phyloP scores from a whole-genome alignment of 2,797 vertebrate species.

The Tangara arthus region DNA sequence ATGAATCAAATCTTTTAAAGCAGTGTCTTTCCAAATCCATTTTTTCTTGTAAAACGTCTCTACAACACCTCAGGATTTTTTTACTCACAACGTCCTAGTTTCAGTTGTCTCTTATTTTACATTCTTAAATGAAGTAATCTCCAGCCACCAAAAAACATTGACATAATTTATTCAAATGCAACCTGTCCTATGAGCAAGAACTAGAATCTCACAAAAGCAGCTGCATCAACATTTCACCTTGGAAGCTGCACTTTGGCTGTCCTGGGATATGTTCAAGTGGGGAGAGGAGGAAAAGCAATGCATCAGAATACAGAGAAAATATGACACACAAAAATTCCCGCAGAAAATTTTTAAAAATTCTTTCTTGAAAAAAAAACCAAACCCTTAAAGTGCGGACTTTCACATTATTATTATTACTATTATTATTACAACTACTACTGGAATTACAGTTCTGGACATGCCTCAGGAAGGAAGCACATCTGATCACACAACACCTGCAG shows the following conservation, averaged over 20 bases:
- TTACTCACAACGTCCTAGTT: neutral
- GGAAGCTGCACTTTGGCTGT: neutral
- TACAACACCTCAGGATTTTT: neutral
- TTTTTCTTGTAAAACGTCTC: neutral
- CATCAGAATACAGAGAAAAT: neutral
- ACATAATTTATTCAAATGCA: neutral
- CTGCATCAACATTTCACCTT: neutral
- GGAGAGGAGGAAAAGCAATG: neutral
- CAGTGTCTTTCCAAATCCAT: neutral
- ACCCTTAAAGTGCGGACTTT: neutral
- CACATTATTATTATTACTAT: neutral
- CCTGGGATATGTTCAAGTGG: neutral
- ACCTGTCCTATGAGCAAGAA: neutral
- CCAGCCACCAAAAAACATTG: neutral
- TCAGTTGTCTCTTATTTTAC: neutral
- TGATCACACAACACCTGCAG: neutral
- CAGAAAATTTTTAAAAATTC: accelerated
- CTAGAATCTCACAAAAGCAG: neutral
- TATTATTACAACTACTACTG: neutral
- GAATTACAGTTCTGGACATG: neutral
- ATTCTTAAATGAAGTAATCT: neutral
- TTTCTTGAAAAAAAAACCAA: neutral
- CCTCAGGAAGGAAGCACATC: neutral
- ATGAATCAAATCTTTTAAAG: neutral
- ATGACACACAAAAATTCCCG: neutral